These are phyloP conservation scores for Microplitis mediator DNA, from an alignment of 1,140 invertebrate genomes.

Conservation along the genomic window DNA sequence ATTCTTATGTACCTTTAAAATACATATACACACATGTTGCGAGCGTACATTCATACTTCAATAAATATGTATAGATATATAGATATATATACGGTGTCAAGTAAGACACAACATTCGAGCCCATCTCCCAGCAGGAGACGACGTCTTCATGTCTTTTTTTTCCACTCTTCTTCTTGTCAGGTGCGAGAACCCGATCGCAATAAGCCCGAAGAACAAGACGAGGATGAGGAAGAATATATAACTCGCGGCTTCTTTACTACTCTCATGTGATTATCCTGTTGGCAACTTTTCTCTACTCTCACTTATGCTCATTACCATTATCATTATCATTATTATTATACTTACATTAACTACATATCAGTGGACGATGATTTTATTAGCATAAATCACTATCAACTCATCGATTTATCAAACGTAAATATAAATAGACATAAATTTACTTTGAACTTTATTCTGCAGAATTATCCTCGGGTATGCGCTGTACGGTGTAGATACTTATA, in stretches of 20 bases:
- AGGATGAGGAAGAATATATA: neutral
- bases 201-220: neutral
- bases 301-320: too few species aligned
- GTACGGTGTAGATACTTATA: too few species aligned
- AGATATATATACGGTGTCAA: neutral
- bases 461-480: too few species aligned
- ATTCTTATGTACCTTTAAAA: neutral
- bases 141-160: conserved; percentile 37
- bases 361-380: too few species aligned
- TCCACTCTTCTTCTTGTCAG: conserved; percentile 39
- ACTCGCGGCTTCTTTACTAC: conserved; percentile 1
- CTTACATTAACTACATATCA: neutral
- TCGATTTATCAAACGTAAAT: too few species aligned
- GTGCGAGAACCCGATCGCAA: conserved; percentile 30
- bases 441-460: too few species aligned
- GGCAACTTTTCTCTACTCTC: conserved; percentile 5
- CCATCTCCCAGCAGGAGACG: conserved; percentile 42
- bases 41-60: neutral
- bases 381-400: too few species aligned
- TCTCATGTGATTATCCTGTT: conserved; percentile 12
- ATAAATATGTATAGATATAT: neutral
- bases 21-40: neutral
- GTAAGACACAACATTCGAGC: conserved; percentile 31
- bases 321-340: too few species aligned
- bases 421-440: too few species aligned